Base-by-base conservation (phyloP, 2,888 invertebrate genomes). In the Exephanes ischioxanthus region DNA sequence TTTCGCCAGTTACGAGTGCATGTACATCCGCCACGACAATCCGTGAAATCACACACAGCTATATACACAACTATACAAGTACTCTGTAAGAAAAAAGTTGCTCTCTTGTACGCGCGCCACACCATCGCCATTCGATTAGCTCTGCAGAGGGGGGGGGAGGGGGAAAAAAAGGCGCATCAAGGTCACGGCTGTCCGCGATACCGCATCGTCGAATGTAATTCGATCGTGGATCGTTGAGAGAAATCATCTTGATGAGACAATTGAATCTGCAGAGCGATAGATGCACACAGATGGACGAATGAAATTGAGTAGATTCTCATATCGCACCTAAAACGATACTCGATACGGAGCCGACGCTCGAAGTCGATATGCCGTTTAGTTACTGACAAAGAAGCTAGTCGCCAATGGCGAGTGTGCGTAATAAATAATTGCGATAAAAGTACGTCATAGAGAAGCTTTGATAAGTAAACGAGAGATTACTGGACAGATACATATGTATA, bases 141-240 rank as follows among this genome's bases (percentile, higher is more conserved):
- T 68, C 37, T 26, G 5, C 14, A 33, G 30, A 16, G 4, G 26
- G 14, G 63, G 1, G 26, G 9, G 19, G 55, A n/a, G 6, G 58
- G 53, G 70, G 22, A 33, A 72, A 26, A n/a, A 30, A 19, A 16
- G 16, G 33, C 41, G 51, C 45, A 26, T 22, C 30, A 73, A 80
- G 68, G 63, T 83, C 79, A 45, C 26, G 30, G 30, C 22, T 37
- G 41, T 58, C 45, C 58, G 76, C 19, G 66, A 37, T 37, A 63
- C 19, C 7, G 41, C n/a, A 16, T 45, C 19, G 72, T 73, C 48
- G 51, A 73, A 70, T 73, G 55, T 86, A 86, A 86, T 72, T 86
- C 83, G 83, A 86, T 86, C 78, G 86, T 75, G 86, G 77, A 68
- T 86, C 83, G 83, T 80, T 78, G 55, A 51, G 77, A 70, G 77